These are phyloP conservation scores for Lycorma delicatula DNA, from an alignment of 1,140 invertebrate genomes.

Conservation along the genomic window DNA sequence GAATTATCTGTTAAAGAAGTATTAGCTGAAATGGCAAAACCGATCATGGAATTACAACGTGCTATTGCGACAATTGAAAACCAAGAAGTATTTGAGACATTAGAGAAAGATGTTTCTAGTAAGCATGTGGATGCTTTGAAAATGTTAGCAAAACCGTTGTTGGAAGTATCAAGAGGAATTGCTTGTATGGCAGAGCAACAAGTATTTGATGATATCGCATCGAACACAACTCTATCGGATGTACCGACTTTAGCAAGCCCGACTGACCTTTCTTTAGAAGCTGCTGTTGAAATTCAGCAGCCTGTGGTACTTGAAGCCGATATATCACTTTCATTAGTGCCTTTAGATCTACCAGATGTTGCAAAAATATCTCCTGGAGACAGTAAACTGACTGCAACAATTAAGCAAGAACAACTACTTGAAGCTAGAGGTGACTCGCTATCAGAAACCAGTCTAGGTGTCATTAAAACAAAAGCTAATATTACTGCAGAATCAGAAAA, in stretches of 20 bases:
- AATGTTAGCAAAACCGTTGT: conserved; percentile 39
- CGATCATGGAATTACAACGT: conserved; percentile 13
- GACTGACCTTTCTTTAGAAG: conserved; percentile 7
- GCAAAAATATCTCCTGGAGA: too few relatives aligned
- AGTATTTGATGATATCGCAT: conserved; percentile 19
- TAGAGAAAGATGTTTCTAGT: conserved; percentile 4
- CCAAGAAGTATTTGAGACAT: conserved; percentile 13
- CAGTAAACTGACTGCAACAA: too few relatives aligned
- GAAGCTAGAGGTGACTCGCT: too few relatives aligned
- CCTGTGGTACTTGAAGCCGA: conserved; percentile 14
- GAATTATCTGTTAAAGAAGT: conserved; percentile 10
- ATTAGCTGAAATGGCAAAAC: conserved; percentile 4
- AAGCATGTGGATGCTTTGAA: conserved; percentile 31
- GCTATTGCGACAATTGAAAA: conserved; percentile 13
- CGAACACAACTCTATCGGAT: conserved; percentile 18
- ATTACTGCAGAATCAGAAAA: too few relatives aligned
- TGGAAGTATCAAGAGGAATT: conserved; percentile 38
- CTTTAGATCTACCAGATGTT: too few relatives aligned
- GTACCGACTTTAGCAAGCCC: conserved; percentile 21
- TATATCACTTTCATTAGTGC: too few relatives aligned
- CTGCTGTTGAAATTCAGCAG: conserved; percentile 11
- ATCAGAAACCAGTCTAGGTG: too few relatives aligned
- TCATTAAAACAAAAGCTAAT: too few relatives aligned
- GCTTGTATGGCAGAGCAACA: conserved; percentile 34
- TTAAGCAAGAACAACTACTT: too few relatives aligned